Base-by-base conservation (phyloP, 2,113 vertebrate genomes). In the Laterallus jamaicensis region DNA sequence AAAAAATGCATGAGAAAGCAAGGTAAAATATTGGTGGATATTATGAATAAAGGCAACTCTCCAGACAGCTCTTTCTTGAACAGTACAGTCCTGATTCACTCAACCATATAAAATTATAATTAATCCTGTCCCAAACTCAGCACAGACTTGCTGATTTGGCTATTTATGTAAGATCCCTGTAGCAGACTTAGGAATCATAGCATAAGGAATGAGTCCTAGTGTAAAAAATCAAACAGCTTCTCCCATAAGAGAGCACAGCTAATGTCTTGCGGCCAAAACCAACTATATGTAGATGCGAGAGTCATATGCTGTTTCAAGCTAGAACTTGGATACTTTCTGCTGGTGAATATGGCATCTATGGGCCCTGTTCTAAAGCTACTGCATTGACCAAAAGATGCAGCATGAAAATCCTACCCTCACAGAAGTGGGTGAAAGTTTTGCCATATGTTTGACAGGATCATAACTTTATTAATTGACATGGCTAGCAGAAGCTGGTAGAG, bases 71-170 rank as follows among this genome's bases (percentile, higher is more conserved):
- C 11, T 64, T 88, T 86, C 37, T 90, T 93, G 55, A 75, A 75
- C 55, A 54, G 49, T 39, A 37, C 54, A 55, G 54, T 56, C 79
- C 52, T 74, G 62, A 84, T 95, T 88, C 82, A 75, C 59, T 95
- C 89, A 94, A 78, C 73, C 80, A 79, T 83, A 73, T 64, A 82
- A 92, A 94, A 89, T 88, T 85, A 74, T 82, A 95, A 94, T 94
- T 87, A 96, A 86, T 77, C 92, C 85, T 91, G 85, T 92, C 73
- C 71, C 49, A 56, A 68, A 79, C 66, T 94, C 78, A 82, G 52
- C 80, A 62, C 76, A 87, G 89, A 42, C 60, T 87, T 79, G 87
- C 88, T 86, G 89, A 95, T 71, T 83, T 92, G 62, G 55, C 73
- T 92, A 64, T 95, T 94, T 89, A 50, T 88, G 21, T 80, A 89